Evolutionary conservation across 1,140 invertebrate species (phyloP), one percentile per base, ranked within the genome.

Genomic region (Neodiprion fabricii): DNA sequence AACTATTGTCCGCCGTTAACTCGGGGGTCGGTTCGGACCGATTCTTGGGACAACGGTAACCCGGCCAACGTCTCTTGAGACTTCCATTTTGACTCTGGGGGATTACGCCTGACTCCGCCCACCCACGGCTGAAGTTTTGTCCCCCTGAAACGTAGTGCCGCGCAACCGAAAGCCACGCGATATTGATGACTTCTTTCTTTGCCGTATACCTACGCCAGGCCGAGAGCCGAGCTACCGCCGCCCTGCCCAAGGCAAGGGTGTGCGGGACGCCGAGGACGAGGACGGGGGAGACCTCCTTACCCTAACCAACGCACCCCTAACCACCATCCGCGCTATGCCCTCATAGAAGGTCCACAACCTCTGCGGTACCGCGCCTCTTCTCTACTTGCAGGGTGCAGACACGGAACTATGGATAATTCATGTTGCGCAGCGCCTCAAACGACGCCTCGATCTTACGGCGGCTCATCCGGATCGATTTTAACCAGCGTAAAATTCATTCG

Each of bases 21-120:
- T 76, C 78, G 77, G 74, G 80, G 82, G 40, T 40, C 28, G 67
- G 12, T 11, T 21, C 21, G 17, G 67, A 12, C 28, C 48, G 48
- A 17, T 23, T 48, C 48, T 50, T 49, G 47, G 79, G 85, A 83
- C 83, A 84, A 83, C 79, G 85, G 77, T 84, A 85, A 75, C 79
- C 77, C 82, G 76, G 40, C 74, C 76, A 75, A 17, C 48, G 70
- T 87, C 87, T 88, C 87, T 74, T 67, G 87, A 88, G 87, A 88
- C 87, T 86, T 87, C 86, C 87, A 88, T 88, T 88, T 88, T 88
- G 87, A 88, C 87, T 88, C 86, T 84, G 48, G 78, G 86, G 86
- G 87, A 88, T 88, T 88, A 88, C 85, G 83, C 82, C 83, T 87
- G 85, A 87, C 87, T 86, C 87, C 87, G 87, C 87, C 87, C 82